phyloP scores from a whole-genome alignment of 2,888 invertebrate species.

The Euclidia mi region DNA sequence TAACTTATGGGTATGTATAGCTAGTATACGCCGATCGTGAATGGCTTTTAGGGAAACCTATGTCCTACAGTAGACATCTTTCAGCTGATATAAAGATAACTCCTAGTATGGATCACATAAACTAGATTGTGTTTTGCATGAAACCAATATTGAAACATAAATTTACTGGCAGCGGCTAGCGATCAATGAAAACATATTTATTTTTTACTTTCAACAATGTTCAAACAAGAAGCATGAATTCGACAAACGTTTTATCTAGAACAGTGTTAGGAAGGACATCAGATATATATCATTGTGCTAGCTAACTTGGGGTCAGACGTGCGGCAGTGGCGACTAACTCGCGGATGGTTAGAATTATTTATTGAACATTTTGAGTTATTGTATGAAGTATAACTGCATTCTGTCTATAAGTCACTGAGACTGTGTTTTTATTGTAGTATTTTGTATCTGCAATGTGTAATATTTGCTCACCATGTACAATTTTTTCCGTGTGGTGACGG shows the following conservation, averaged over 20 bases:
- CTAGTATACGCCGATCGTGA: too few species aligned
- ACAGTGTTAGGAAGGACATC: constrained; percentile 14
- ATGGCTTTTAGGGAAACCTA: too few species aligned
- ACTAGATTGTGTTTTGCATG: too few species aligned
- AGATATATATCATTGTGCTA: constrained; percentile 23
- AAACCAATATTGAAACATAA: too few species aligned
- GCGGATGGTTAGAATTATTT: constrained; percentile 29
- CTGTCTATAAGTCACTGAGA: constrained; percentile 29
- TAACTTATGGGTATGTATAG: too few species aligned
- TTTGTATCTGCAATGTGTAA: neutral
- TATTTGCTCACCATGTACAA: neutral
- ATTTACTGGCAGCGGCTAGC: too few species aligned
- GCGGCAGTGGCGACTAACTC: constrained; percentile 14
- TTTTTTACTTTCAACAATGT: too few species aligned
- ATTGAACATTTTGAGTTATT: constrained; percentile 33
- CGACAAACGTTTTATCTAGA: neutral
- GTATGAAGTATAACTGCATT: constrained; percentile 33
- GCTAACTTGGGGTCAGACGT: constrained; percentile 26
- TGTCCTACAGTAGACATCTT: too few species aligned
- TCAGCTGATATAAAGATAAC: too few species aligned
- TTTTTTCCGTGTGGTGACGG: too few species aligned
- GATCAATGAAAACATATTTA: too few species aligned
- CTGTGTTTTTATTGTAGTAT: constrained; percentile 20
- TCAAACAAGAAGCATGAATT: neutral
- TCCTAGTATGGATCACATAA: too few species aligned